Conservation (phyloP, 2,797 vertebrate genomes). For the Rhinichthys osculus region DNA sequence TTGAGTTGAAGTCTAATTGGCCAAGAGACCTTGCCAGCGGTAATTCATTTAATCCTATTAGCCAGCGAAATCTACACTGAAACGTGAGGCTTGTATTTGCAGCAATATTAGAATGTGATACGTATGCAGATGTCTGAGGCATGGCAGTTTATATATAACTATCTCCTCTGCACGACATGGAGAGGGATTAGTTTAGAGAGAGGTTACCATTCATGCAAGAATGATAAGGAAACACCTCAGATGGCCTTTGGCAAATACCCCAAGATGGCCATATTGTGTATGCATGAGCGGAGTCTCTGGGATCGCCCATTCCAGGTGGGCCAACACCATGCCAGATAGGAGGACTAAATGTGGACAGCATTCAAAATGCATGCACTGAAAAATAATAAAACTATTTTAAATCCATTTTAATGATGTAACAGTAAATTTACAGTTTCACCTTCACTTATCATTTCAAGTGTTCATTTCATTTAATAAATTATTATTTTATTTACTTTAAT, state of each 20-base stretch:
- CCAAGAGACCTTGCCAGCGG: slow-evolving; percentile 51
- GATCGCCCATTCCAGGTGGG: slow-evolving; percentile 58
- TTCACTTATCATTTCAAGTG: background rate
- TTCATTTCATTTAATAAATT: background rate
- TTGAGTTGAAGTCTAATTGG: slow-evolving; percentile 53
- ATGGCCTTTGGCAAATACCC: slow-evolving; percentile 73
- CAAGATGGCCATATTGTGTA: slow-evolving; percentile 72
- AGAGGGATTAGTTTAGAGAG: slow-evolving; percentile 42
- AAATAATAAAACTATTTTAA: slow-evolving; percentile 44
- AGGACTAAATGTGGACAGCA: slow-evolving; percentile 73
- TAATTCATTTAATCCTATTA: slow-evolving; percentile 75
- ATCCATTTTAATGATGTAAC: background rate
- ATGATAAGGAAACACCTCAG: slow-evolving; percentile 55
- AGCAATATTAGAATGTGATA: slow-evolving; percentile 53
- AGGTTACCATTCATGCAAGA: slow-evolving; percentile 42
- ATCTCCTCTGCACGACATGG: slow-evolving; percentile 45
- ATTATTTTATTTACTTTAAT: background rate
- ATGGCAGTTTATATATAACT: slow-evolving; percentile 59
- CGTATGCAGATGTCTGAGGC: slow-evolving; percentile 40
- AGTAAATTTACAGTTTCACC: background rate
- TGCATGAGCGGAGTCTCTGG: slow-evolving; percentile 40
- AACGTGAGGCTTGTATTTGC: slow-evolving; percentile 68
- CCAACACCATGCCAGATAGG: slow-evolving; percentile 70
- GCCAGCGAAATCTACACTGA: slow-evolving; percentile 73
- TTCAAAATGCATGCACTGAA: slow-evolving; percentile 70